Evolutionary conservation across 2,113 vertebrate species (phyloP).

Genomic region (Brachyhypopomus occidentalis): DNA sequence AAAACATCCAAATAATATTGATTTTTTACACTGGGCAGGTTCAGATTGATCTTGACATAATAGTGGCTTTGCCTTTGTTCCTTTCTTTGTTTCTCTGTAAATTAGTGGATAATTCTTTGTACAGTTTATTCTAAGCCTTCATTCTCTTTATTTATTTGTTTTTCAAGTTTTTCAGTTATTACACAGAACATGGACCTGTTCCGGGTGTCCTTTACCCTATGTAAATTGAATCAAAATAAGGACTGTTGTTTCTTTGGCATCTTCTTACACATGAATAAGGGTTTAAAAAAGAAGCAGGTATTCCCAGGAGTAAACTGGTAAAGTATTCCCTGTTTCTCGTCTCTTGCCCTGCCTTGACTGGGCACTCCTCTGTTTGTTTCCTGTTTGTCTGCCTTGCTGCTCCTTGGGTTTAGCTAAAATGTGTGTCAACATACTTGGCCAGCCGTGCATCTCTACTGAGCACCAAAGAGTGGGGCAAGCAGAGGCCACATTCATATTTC

Average conservation of each 20-base stretch:
- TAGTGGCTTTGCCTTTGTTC: not conserved
- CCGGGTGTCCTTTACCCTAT: not conserved
- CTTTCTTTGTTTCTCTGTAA: not conserved
- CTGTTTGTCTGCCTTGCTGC: slow-evolving; percentile 27
- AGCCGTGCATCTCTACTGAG: slow-evolving; percentile 46
- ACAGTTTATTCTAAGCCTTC: not conserved
- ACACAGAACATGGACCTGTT: no score
- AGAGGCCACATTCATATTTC: slow-evolving; percentile 71
- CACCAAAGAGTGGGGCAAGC: slow-evolving; percentile 55
- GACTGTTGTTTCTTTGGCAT: not conserved
- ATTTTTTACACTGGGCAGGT: not conserved
- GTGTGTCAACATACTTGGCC: slow-evolving; percentile 49
- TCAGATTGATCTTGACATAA: not conserved
- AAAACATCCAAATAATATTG: not conserved
- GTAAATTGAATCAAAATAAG: not conserved
- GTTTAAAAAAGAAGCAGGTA: slow-evolving; percentile 16
- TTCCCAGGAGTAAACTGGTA: slow-evolving; percentile 9
- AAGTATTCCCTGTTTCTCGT: slow-evolving; percentile 1
- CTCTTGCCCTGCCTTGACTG: slow-evolving; percentile 51
- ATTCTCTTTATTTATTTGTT: not conserved
- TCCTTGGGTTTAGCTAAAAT: slow-evolving; percentile 41
- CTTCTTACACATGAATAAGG: not conserved
- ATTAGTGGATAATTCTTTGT: not conserved
- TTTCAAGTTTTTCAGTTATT: not conserved
- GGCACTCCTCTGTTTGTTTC: slow-evolving; percentile 43